These are phyloP conservation scores for Cataglyphis cursor DNA, from an alignment of 2,888 invertebrate species.

Conservation along the genomic window DNA sequence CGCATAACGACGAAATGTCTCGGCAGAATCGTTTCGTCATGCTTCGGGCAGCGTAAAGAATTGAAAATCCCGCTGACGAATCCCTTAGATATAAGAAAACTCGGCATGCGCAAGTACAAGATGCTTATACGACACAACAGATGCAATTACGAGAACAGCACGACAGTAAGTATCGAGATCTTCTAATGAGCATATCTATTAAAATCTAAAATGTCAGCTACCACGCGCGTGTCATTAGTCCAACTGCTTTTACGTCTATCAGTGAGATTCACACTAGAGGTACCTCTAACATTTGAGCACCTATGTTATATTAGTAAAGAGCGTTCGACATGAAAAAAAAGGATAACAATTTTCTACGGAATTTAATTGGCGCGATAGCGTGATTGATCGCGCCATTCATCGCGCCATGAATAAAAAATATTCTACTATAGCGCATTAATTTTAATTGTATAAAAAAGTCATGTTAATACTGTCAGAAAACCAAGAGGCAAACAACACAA, in stretches of 20 bases:
- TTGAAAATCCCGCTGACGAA: slow-evolving; percentile 75
- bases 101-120: slow-evolving; percentile 82
- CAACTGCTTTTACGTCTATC: slow-evolving; percentile 81
- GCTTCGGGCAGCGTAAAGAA: slow-evolving; percentile 76
- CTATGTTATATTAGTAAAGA: slow-evolving; percentile 69
- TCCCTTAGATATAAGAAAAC: slow-evolving; percentile 72
- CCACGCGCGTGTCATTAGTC: slow-evolving; percentile 65
- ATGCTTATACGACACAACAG: slow-evolving; percentile 80
- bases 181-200: slow-evolving; percentile 61
- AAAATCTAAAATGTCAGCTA: slow-evolving; percentile 70
- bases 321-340: slow-evolving; percentile 61
- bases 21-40: slow-evolving; percentile 74
- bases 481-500: slow-evolving; percentile 86
- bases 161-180: slow-evolving; percentile 62
- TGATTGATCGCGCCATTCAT: slow-evolving; percentile 49
- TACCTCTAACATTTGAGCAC: slow-evolving; percentile 71
- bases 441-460: slow-evolving; percentile 67
- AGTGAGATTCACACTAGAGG: slow-evolving; percentile 80
- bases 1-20: slow-evolving; percentile 51
- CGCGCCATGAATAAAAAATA: slow-evolving; percentile 65
- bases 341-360: slow-evolving; percentile 66
- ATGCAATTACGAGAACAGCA: slow-evolving; percentile 79
- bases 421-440: slow-evolving; percentile 72
- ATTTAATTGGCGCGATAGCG: slow-evolving; percentile 54
- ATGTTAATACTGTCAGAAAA: slow-evolving; percentile 84